Base-by-base conservation (phyloP, 2,113 vertebrate species). In the Dendropsophus ebraccatus region DNA sequence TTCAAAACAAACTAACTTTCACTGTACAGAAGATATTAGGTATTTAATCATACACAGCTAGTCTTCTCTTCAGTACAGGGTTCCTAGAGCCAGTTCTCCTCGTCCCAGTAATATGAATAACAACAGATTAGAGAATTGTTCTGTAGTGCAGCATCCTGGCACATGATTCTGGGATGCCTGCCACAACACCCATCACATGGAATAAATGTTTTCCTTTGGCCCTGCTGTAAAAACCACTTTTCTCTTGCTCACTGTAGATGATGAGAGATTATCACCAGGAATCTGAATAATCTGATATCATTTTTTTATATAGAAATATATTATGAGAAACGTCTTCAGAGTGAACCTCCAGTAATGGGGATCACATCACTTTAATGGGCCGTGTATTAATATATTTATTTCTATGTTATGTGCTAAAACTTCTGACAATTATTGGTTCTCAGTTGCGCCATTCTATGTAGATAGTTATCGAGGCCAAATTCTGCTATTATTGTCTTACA, bases 81-180 rank as follows among this genome's bases (percentile, higher is more conserved):
- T 41, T 83, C 14, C 58, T 16, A 19, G n/a, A 76, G 72, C 37
- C 83, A 76, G 28, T 23, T 62, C 54, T 58, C 21, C 54, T 60
- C 14, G 21, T 37, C 37, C 47, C 14, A 47, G 73, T 83, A 83
- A 83, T 76, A 41, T 49, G 83, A 47, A 47, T 77, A 84, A 62
- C 50, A 84, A 84, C 72, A 84, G 72, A 65, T 84, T 84, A 65
- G 10, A 84, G n/a, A 74, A 49, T 62, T 65, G 82, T 84, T 32
- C 25, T 84, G 72, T 65, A 65, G 80, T 65, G 30, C 28, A 82
- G 62, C n/a, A 49, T 65, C n/a, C 70, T 75, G 70, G 67, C 82
- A 60, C 70, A 45, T 74, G 35, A 62, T 74, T 84, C 70, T 76
- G 83, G 83, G 72, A 75, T 65, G 16, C 47, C 35, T 84, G 83